Percentiles rank a stretch among this genome's conserved stretches.
These are phyloP conservation scores for Otolemur garnettii DNA, from an alignment of 2,113 vertebrate genomes.

Conservation along the genomic window DNA sequence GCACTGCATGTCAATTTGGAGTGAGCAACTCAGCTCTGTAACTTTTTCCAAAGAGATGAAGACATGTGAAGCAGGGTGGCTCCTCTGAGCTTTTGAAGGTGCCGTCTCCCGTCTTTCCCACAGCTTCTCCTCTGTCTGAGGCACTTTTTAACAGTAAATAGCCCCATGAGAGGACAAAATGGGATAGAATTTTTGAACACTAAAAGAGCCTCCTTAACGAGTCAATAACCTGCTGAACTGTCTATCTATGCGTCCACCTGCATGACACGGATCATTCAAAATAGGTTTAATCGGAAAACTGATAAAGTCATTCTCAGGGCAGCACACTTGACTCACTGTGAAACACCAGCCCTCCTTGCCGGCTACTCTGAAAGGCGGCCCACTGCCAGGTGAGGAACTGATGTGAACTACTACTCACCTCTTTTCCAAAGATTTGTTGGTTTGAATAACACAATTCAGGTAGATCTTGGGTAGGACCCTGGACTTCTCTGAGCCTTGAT, in stretches of 20 bases:
- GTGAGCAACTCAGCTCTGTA: slow-evolving; percentile 43
- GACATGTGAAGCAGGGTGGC: background rate
- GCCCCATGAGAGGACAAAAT: background rate
- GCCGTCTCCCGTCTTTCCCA: background rate
- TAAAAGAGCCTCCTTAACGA: background rate
- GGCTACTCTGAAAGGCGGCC: background rate
- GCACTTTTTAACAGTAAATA: background rate
- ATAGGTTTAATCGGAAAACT: background rate
- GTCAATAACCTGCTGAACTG: background rate
- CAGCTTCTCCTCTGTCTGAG: background rate
- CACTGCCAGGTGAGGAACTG: background rate
- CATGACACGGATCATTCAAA: background rate
- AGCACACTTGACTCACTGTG: background rate
- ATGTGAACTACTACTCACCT: background rate
- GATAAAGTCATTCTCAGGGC: background rate
- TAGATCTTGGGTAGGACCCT: background rate
- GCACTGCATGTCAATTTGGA: background rate
- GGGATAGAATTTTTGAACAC: background rate
- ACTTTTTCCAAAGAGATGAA: slow-evolving; percentile 38
- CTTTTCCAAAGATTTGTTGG: background rate
- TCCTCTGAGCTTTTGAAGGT: background rate
- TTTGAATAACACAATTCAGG: background rate
- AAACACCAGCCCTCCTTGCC: background rate
- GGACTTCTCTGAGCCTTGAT: background rate
- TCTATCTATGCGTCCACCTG: background rate